Evolutionary conservation across 2,888 invertebrate species (phyloP).

Genomic region (Aelia acuminata): DNA sequence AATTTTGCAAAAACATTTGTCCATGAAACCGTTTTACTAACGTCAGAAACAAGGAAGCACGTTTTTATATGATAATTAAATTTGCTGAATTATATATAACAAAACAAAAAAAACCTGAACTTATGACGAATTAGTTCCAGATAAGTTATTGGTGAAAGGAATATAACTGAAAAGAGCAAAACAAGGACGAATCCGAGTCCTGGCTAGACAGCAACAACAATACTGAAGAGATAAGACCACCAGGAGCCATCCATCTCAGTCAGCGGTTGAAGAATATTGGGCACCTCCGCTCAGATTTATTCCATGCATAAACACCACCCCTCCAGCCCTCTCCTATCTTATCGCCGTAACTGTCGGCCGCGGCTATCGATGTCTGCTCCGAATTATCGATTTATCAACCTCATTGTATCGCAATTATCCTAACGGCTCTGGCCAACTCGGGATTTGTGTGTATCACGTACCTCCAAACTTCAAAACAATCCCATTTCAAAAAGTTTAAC

Average conservation of each 20-base stretch:
- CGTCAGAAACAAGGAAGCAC: no score
- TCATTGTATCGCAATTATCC: neutral
- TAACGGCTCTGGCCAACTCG: no score
- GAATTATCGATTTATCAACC: neutral
- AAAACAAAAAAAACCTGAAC: no score
- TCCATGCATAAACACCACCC: conserved; percentile 8
- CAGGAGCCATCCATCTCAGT: neutral
- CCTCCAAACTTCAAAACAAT: no score
- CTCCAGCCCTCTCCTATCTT: neutral
- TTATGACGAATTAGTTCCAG: neutral
- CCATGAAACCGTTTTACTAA: no score
- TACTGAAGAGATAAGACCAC: neutral
- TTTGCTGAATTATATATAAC: no score
- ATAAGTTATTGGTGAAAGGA: neutral
- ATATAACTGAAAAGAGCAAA: neutral
- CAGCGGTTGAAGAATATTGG: neutral
- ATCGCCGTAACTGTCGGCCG: neutral
- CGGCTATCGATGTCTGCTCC: neutral
- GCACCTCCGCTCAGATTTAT: neutral
- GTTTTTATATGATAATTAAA: no score
- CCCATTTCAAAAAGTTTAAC: no score
- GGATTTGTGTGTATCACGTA: no score
- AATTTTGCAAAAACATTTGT: no score
- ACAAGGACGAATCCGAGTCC: neutral
- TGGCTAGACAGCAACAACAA: neutral